Conservation (phyloP, 23 tunicate species). For the Pegea sp. region DNA sequence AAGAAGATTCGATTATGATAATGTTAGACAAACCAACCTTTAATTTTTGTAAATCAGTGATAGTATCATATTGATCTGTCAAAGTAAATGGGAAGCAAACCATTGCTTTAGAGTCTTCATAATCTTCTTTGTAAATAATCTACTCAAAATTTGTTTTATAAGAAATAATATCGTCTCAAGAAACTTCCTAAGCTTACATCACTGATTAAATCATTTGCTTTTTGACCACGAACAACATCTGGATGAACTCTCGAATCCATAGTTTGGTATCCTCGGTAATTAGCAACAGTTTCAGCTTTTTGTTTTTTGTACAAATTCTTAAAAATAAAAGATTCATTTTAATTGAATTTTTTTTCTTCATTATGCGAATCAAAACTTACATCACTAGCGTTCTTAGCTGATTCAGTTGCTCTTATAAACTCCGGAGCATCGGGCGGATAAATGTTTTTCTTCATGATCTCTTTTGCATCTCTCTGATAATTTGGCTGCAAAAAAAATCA, state of each 20-base stretch:
- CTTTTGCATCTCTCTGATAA: slow-evolving; percentile 41
- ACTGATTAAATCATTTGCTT: slow-evolving; percentile 23
- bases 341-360: neutral
- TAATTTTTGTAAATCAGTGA: neutral
- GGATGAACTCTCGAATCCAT: slow-evolving; percentile 33
- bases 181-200: slow-evolving; percentile 11
- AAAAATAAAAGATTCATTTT: neutral
- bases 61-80: slow-evolving; percentile 9
- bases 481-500: slow-evolving; percentile 4
- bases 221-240: slow-evolving; percentile 21
- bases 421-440: slow-evolving; percentile 28
- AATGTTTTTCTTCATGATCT: slow-evolving; percentile 26
- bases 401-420: slow-evolving; percentile 24
- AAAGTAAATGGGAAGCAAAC: neutral
- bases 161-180: neutral
- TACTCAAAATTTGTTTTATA: neutral
- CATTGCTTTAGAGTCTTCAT: slow-evolving; percentile 1
- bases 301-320: neutral
- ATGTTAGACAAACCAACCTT: neutral
- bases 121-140: slow-evolving; percentile 3
- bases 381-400: slow-evolving; percentile 52
- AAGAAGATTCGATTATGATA: no score
- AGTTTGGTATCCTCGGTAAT: slow-evolving; percentile 22
- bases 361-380: slow-evolving; percentile 9
- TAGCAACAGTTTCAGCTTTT: neutral